Evolutionary conservation across 2,113 vertebrate species (phyloP), one percentile per base, ranked within the genome.

Genomic region (Orthochromis indermauri): DNA sequence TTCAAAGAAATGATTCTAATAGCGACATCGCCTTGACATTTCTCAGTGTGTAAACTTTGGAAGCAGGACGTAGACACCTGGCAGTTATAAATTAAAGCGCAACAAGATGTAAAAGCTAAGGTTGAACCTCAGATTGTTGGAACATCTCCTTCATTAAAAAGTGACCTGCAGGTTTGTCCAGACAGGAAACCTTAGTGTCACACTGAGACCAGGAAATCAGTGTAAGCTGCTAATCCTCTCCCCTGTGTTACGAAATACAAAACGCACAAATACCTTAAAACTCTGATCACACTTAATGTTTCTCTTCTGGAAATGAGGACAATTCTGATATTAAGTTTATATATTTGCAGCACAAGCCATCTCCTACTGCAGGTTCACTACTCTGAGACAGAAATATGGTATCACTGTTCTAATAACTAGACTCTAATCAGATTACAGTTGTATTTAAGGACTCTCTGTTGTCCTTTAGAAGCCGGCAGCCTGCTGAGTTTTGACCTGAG

Each of bases 181-280:
- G 80, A 89, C 87, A 47, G 81, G 21, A 10, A 8, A 8, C 21
- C 14, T 14, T 42, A 21, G 85, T 19, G 68, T 26, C 31, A 71
- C 33, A n/a, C 55, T 24, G 51, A 73, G 31, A 45, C 82, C 90
- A 90, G 84, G 86, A 92, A 91, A 87, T 90, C 82, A 90, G 28
- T 11, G 12, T 91, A 93, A 95, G 84, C 89, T 89, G 80, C 85
- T 95, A 94, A 96, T 95, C 94, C 88, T 91, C 80, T 10, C 80
- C 73, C 88, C 86, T 42, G 63, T 82, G 91, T 91, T 83, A 61
- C 86, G 73, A 86, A 91, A 89, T 13, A 81, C 80, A n/a, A 82
- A 86, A 89, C n/a, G 53, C 68, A 59, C 53, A 19, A n/a, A 85
- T 59, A 68, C 71, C 83, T 84, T 37, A 73, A 80, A 26, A 13